phyloP scores from a whole-genome alignment of 2,113 vertebrate genomes.

The Equus przewalskii region DNA sequence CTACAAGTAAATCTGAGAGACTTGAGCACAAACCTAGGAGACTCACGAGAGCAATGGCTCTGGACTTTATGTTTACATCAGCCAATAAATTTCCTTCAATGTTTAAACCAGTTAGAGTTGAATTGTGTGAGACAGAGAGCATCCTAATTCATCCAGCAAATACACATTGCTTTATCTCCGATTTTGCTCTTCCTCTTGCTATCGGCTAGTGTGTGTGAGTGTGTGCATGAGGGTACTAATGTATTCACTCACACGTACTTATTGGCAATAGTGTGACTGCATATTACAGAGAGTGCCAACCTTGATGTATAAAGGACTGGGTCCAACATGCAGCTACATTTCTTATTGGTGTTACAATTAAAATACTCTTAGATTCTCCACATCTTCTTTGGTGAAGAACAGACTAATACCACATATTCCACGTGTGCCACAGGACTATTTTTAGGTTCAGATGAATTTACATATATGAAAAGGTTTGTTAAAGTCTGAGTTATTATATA shows the following conservation, averaged over 20 bases:
- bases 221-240: background rate
- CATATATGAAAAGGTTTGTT: background rate
- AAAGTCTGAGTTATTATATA: background rate
- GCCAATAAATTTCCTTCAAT: background rate
- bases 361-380: background rate
- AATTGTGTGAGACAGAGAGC: background rate
- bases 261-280: fast-evolving
- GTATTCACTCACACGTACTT: fast-evolving
- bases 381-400: background rate
- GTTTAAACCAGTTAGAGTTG: background rate
- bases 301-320: fast-evolving
- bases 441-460: background rate
- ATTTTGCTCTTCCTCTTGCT: background rate
- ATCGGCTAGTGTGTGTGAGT: background rate
- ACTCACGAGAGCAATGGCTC: background rate
- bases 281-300: background rate
- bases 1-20: background rate
- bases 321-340: background rate
- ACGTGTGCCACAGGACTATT: background rate
- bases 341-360: background rate
- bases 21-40: background rate
- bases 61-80: background rate
- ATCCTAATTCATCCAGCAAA: background rate
- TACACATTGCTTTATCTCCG: background rate
- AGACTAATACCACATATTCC: too few species aligned